phyloP scores from a whole-genome alignment of 2,888 invertebrate species.

The Diaphora mendica region DNA sequence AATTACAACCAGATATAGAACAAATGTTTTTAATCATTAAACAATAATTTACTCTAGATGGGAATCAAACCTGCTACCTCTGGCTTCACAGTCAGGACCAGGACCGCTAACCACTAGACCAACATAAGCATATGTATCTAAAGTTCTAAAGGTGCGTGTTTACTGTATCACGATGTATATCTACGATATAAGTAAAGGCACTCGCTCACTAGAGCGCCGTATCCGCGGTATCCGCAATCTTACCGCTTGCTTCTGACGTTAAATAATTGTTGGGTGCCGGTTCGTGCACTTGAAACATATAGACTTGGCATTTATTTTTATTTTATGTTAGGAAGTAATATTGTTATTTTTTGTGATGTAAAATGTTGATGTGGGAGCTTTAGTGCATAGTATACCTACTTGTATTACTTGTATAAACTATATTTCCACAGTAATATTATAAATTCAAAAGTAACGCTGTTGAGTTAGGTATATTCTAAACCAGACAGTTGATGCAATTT shows the following conservation, averaged over 20 bases:
- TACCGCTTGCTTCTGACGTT: slow-evolving; percentile 75
- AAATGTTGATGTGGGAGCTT: neutral
- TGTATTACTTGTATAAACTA: too few relatives aligned
- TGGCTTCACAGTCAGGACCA: neutral
- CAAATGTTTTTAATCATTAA: too few relatives aligned
- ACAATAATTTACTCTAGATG: neutral
- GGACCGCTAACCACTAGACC: neutral
- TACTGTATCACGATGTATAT: neutral
- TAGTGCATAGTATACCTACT: too few relatives aligned
- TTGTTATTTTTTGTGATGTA: neutral
- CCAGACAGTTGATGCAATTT: too few relatives aligned
- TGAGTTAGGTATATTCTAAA: too few relatives aligned
- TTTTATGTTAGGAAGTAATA: neutral
- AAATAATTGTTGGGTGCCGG: slow-evolving; percentile 75
- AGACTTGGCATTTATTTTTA: slow-evolving; percentile 24
- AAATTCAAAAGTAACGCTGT: too few relatives aligned
- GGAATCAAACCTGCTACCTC: neutral
- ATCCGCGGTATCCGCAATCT: slow-evolving; percentile 60
- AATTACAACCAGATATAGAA: too few relatives aligned
- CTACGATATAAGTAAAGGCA: slow-evolving; percentile 42
- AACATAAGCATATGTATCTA: slow-evolving; percentile 17
- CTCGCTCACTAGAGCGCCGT: slow-evolving; percentile 42
- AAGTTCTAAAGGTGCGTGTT: slow-evolving; percentile 49
- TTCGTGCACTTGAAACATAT: slow-evolving; percentile 32
- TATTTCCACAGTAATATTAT: too few relatives aligned